Evolutionary conservation across 2,888 invertebrate species (phyloP), one percentile per base, ranked within the genome.

Genomic region (Palloptera scutellata): DNA sequence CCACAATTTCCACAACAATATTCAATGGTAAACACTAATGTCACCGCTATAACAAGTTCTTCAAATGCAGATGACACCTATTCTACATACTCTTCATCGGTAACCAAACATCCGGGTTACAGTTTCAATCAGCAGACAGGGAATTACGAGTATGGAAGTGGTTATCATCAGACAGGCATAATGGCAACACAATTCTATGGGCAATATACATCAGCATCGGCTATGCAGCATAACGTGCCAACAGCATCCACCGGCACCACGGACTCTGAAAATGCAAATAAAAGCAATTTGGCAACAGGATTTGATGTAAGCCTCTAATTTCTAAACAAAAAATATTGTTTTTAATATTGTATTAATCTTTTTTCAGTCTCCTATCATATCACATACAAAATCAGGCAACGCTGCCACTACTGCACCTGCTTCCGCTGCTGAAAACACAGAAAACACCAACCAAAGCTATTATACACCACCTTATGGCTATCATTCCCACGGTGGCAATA

Each of bases 141-240:
- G 0, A 82, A 77, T 55, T 90, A 89, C 72, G 88, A 89, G 12
- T 91, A 91, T 74, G 88, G 83, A 72, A 89, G 90, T 62, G 90
- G 89, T 0, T 90, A 89, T 67, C 89, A 89, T 65, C 76, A 78
- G 9, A 74, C 75, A 8, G 60, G 73, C 19, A 61, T 73, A 11
- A 72, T 72, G 10, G 74, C 65, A 4, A 71, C 77, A 10, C 76
- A 76, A 13, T 75, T 78, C 62, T 79, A 75, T 62, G 81, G 81
- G 0, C 81, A 81, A 72, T 83, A 77, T 64, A 83, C 83, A 8
- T 78, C 70, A 1, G 74, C 78, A 60, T 72, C 71, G 62, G 76
- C 53, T 13, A 69, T 78, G 53, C 72, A 74, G 58, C 75, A 76
- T 13, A 68, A 74, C 8, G 75, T 75, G 0, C 51, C 72, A 10